These are phyloP conservation scores for Metalampra italica DNA, from an alignment of 2,888 invertebrate genomes.

Conservation along the genomic window DNA sequence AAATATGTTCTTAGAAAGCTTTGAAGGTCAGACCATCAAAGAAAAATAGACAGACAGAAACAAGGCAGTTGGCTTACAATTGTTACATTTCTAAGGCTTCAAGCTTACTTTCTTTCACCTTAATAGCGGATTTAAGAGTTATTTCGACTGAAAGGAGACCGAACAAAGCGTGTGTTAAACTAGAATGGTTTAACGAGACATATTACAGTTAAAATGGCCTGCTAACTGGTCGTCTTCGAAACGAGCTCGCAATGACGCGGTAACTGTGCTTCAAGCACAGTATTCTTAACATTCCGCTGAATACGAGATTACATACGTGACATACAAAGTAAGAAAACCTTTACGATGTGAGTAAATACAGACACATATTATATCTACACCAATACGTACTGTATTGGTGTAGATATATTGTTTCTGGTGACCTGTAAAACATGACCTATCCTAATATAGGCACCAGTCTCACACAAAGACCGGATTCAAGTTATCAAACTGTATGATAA, in stretches of 20 bases:
- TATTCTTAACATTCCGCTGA: too few species aligned
- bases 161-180: background rate
- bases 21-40: conserved; percentile 6
- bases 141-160: background rate
- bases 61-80: conserved; percentile 4
- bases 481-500: too few species aligned
- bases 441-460: too few species aligned
- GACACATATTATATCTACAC: too few species aligned
- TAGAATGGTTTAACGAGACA: background rate
- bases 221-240: background rate
- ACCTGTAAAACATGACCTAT: too few species aligned
- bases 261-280: background rate
- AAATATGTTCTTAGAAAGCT: conserved; percentile 9
- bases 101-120: conserved; percentile 32
- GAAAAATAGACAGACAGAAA: background rate
- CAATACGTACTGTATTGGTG: too few species aligned
- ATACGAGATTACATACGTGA: background rate
- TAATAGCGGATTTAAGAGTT: conserved; percentile 26
- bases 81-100: conserved; percentile 9
- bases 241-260: background rate
- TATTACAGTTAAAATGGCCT: conserved; percentile 1
- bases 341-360: too few species aligned
- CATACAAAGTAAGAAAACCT: too few species aligned
- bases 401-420: too few species aligned
- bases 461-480: too few species aligned